Evolutionary conservation across 2,797 vertebrate species (phyloP), one percentile per base, ranked within the genome.

Genomic region (Hoplostethus atlanticus): DNA sequence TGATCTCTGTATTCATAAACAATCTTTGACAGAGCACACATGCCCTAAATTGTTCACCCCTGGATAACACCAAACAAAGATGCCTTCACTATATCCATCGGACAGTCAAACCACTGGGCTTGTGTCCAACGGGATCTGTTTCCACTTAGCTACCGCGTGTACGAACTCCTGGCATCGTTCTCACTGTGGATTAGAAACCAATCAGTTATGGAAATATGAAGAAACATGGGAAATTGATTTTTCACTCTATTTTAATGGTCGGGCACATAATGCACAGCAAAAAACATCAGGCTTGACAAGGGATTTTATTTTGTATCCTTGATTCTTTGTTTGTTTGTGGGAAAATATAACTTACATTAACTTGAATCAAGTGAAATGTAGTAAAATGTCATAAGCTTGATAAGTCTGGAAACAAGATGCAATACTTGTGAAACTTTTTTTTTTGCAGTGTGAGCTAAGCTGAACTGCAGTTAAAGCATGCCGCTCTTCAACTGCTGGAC

Each of bases 111-210:
- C 28, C 38, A 52, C 70, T 52, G 30, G 82, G 76, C 67, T 50
- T 2, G 0, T 2, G 42, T 80, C 77, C 85, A 85, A 48, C 38
- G 57, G 17, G 66, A 71, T 73, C 71, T 84, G 78, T 67, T 89
- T 86, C 63, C 64, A 42, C 78, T 83, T 71, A 70, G 63, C 70
- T 61, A 40, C 75, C 0, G 56, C 48, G 21, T 58, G 17, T 42
- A n/a, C 40, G 5, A 55, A 42, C 62, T 60, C 38, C 55, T 66
- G 60, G 54, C 36, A 77, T 36, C 12, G 0, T 8, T 28, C 56
- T 68, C 50, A 75, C 11, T 63, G 17, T 4, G 13, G 64, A 71
- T 76, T 64, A 68, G 16, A 44, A 65, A 54, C 38, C 15, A 59
- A 77, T 77, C 63, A 58, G 5, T 80, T 58, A 63, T 40, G 36